Evolutionary conservation across 2,797 vertebrate genomes (phyloP).

Genomic region (Spheniscus humboldti): DNA sequence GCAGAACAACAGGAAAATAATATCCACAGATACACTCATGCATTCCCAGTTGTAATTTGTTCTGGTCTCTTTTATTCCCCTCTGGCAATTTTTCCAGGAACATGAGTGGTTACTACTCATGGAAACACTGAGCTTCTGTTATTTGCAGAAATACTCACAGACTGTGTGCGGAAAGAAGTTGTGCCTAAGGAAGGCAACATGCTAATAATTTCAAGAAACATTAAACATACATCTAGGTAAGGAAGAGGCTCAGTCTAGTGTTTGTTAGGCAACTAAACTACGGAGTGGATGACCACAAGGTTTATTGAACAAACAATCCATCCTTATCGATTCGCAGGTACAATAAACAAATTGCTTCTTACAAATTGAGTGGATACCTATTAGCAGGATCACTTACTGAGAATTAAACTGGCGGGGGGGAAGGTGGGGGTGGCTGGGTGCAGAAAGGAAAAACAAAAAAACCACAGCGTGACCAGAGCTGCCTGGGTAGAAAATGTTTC

Average conservation of each 20-base stretch:
- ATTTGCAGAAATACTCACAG: background rate
- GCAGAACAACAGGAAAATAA: slow-evolving; percentile 3
- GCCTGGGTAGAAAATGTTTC: background rate
- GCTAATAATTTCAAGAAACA: background rate
- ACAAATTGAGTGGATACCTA: background rate
- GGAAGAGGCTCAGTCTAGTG: background rate
- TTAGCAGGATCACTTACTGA: background rate
- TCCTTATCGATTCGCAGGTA: background rate
- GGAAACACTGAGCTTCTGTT: slow-evolving; percentile 17
- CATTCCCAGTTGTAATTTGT: slow-evolving; percentile 21
- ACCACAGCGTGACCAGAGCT: background rate
- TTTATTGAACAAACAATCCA: background rate
- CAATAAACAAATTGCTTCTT: background rate
- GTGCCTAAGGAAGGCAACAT: background rate
- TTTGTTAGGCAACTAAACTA: background rate
- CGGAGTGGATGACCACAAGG: background rate
- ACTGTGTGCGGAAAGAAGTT: background rate
- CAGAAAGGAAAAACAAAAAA: background rate
- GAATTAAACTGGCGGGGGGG: background rate
- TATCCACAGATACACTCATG: background rate
- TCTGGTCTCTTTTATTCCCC: slow-evolving; percentile 10
- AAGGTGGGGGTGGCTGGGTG: background rate
- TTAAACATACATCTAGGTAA: background rate
- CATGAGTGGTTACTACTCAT: background rate
- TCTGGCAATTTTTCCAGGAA: slow-evolving; percentile 41